Base-by-base conservation (phyloP, 2,113 vertebrate species). In the Platichthys stellatus region DNA sequence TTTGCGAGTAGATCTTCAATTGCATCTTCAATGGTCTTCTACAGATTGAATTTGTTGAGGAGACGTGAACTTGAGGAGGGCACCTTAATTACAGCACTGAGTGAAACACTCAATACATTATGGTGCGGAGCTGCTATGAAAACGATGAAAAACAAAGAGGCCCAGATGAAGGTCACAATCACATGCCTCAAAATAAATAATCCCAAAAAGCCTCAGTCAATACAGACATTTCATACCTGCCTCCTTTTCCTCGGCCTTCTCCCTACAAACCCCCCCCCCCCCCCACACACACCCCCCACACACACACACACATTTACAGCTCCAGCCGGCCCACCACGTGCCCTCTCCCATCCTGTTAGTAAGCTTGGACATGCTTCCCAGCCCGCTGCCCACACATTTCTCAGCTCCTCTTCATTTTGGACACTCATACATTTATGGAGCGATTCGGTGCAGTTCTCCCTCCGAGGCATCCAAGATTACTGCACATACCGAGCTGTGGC, bases 371-470 rank as follows among this genome's bases (percentile, higher is more conserved):
- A 88, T 86, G 86, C 85, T 87, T 90, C 89, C 82, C 69, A 81
- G 80, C 78, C 75, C 74, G 26, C 88, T 85, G 83, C 89, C 88
- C 88, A 92, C 88, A 90, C 85, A 90, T 84, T 87, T 89, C 87
- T 86, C 87, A 69, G 86, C 89, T 90, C 87, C 84, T 90, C 86
- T 91, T 90, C 84, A 87, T 88, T 89, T 90, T 89, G 89, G 89
- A 90, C 82, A 78, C 89, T 90, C 87, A 88, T 90, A 89, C 88
- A 92, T 92, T 91, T 90, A 91, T 92, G 89, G 82, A 92, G 80
- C 63, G 79, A 86, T 86, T 86, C 64, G 69, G 74, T 88, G 86
- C 72, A 73, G 79, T 21, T 88, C 87, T 80, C 76, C 80, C 86
- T 90, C 73, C 67, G 0, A 82, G 90, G 77, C 85, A 85, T 88